Evolutionary conservation across 2,888 invertebrate species (phyloP).

Genomic region (Ennomos erosarius): DNA sequence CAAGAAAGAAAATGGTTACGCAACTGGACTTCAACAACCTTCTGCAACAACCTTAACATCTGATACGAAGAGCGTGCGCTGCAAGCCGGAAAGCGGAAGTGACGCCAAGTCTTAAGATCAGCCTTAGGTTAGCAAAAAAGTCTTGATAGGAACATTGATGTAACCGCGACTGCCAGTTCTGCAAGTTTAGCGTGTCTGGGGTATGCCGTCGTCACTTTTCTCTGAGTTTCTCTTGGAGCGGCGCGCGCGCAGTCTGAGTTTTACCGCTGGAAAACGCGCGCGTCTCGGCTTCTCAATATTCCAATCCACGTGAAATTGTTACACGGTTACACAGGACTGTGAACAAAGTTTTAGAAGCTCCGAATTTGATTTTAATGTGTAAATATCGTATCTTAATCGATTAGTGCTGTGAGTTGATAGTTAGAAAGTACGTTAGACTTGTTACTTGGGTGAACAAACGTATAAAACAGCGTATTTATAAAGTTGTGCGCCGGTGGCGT

Average conservation of each 20-base stretch:
- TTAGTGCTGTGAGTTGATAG: conserved; percentile 60
- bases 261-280: conserved; percentile 63
- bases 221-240: conserved; percentile 73
- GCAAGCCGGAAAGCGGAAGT: conserved; percentile 59
- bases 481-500: conserved; percentile 56
- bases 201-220: conserved; percentile 70
- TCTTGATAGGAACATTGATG: conserved; percentile 67
- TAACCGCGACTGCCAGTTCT: conserved; percentile 58
- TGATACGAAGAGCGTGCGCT: conserved; percentile 21
- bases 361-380: conserved; percentile 51
- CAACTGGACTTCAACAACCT: neutral
- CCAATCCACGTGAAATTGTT: conserved; percentile 26
- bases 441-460: conserved; percentile 56
- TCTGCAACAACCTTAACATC: conserved; percentile 16
- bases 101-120: conserved; percentile 44
- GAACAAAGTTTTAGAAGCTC: conserved; percentile 44
- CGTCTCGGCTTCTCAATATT: conserved; percentile 45
- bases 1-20: too few species aligned
- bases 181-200: conserved; percentile 50
- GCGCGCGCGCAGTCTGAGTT: conserved; percentile 67
- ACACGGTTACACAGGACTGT: conserved; percentile 40
- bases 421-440: conserved; percentile 61
- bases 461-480: conserved; percentile 50
- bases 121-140: conserved; percentile 54
- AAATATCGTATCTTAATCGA: conserved; percentile 44